Evolutionary conservation across 2,797 vertebrate species (phyloP), one percentile per base, ranked within the genome.

Genomic region (Acrossocheilus fasciatus): DNA sequence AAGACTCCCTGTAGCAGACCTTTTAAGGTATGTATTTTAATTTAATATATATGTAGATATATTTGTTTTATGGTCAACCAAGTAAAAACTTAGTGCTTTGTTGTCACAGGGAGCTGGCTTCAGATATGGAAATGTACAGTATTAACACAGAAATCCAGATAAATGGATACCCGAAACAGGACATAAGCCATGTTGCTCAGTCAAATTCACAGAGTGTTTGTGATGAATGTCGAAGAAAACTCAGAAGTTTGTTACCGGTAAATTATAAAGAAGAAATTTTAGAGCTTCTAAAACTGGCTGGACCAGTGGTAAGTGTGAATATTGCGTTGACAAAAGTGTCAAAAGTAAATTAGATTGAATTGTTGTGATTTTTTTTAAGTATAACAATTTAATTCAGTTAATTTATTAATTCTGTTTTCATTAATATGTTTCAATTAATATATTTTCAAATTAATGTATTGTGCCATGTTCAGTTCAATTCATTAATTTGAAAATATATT

Each of bases 281-380:
- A 76, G 89, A 93, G 80, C 34, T 93, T 87, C 69, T 94, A 23
- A 95, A 92, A 91, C 89, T 95, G 85, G 89, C 91, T 0, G 94
- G 92, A 89, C 94, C 94, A 1, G 87, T 94, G 93, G 94, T 95
- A 89, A 93, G 91, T 85, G 23, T 50, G 15, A 50, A 17, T 50
- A 50, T 50, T 17, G 17, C 5, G 4, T 50, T 50, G 47, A 50
- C 14, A 50, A 50, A 17, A 50, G 47, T 50, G 47, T 17, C 14
- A 50, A 50, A 17, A 50, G 47, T 50, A 15, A 47, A 50, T 50
- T 4, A 17, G 5, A 50, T 17, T 50, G 47, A 50, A 17, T 50
- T 50, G 4, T 50, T 50, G 4, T 4, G 4, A 14, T 4, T 15
- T 50, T 14, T 47, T 47, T 50, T 4, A 50, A 50, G 43, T 45